phyloP scores from a whole-genome alignment of 2,797 vertebrate species.

The Trachops cirrhosus region DNA sequence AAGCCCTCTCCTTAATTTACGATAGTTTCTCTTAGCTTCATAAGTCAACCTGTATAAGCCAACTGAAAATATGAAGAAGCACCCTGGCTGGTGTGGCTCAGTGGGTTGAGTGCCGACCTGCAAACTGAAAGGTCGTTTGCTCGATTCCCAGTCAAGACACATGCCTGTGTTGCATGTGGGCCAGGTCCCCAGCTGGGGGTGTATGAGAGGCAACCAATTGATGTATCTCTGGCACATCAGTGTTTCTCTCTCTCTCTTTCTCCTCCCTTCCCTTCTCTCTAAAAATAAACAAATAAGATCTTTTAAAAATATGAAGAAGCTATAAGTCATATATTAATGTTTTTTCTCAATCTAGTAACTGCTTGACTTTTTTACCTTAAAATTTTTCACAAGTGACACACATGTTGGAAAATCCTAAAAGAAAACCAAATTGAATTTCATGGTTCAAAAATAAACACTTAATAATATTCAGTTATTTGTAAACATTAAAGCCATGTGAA shows the following conservation, averaged over 20 bases:
- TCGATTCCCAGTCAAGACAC: no score
- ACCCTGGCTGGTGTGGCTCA: no score
- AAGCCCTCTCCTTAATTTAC: background rate
- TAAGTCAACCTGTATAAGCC: background rate
- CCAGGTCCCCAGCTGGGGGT: no score
- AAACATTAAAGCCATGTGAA: background rate
- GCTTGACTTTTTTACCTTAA: background rate
- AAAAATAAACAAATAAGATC: no score
- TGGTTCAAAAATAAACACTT: constrained; percentile 4
- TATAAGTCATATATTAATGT: background rate
- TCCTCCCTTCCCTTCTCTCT: no score
- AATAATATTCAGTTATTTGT: background rate
- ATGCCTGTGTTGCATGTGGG: no score
- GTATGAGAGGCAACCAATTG: no score
- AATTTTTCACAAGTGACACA: background rate
- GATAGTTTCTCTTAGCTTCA: background rate
- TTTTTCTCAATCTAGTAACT: background rate
- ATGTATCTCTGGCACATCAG: no score
- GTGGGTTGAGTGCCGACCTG: no score
- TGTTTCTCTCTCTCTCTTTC: no score
- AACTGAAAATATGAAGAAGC: background rate
- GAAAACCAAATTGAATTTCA: constrained; percentile 24
- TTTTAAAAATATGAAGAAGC: background rate
- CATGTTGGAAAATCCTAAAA: background rate
- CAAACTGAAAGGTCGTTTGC: no score